Evolutionary conservation across 2,113 vertebrate species (phyloP).

Genomic region (Cyprinodon brontotheroides): DNA sequence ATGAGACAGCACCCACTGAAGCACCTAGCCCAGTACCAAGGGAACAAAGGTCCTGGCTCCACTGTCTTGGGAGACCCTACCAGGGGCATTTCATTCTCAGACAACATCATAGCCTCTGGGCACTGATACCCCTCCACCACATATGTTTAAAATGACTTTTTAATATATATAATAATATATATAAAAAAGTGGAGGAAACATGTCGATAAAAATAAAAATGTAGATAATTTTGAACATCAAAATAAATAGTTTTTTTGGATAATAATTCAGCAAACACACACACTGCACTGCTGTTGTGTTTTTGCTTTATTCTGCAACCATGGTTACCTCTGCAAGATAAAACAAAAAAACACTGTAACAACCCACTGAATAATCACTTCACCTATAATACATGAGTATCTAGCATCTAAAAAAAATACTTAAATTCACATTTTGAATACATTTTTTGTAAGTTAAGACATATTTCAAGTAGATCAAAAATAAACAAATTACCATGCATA

Average conservation of each 20-base stretch:
- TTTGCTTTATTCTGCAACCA: constrained; percentile 70
- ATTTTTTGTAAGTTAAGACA: constrained; percentile 37
- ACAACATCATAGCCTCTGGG: no score
- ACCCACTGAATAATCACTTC: constrained; percentile 63
- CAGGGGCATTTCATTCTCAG: no score
- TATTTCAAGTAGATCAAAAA: constrained; percentile 35
- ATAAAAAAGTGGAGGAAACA: no score
- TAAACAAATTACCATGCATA: constrained; percentile 62
- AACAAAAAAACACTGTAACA: constrained; percentile 63
- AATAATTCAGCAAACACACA: constrained; percentile 29
- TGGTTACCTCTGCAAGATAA: constrained; percentile 56
- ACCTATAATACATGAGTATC: constrained; percentile 58
- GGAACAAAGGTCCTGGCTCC: no score
- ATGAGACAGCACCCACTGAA: no score
- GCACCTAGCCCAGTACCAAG: no score
- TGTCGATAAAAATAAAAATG: no score
- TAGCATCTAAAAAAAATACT: constrained; percentile 39
- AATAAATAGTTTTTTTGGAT: constrained; percentile 4
- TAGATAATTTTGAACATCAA: background rate
- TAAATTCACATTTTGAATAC: constrained; percentile 47
- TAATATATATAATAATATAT: no score
- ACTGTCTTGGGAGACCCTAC: no score
- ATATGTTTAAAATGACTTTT: no score
- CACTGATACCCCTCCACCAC: no score
- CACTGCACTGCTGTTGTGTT: constrained; percentile 33